These are phyloP conservation scores for Diplazon laetatorius DNA, from an alignment of 2,888 invertebrate species.

Conservation along the genomic window DNA sequence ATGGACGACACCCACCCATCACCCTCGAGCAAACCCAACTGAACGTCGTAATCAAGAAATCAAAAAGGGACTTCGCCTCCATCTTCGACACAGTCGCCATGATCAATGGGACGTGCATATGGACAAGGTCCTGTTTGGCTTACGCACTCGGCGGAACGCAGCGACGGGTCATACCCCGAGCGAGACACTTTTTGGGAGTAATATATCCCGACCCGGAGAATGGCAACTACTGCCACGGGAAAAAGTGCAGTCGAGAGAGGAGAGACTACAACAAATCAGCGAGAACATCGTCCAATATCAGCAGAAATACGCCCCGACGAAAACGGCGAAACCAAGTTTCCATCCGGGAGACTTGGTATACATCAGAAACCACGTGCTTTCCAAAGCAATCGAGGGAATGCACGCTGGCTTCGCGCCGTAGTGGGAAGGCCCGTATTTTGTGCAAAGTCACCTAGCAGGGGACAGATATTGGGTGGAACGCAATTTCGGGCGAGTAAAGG, in stretches of 20 bases:
- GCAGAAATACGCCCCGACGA: too few species aligned
- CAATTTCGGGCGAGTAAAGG: too few species aligned
- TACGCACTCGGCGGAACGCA: too few species aligned
- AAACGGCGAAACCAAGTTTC: too few species aligned
- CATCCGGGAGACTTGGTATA: background rate
- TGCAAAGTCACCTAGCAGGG: background rate
- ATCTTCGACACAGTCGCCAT: background rate
- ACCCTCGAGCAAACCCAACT: background rate
- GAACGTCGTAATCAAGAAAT: conserved; percentile 1
- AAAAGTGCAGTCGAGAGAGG: too few species aligned
- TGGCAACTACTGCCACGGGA: too few species aligned
- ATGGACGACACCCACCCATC: background rate
- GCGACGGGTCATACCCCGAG: too few species aligned
- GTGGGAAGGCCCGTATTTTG: background rate
- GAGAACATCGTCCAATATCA: too few species aligned
- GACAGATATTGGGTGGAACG: background rate
- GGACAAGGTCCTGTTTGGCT: too few species aligned
- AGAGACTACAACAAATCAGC: too few species aligned
- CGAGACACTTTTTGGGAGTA: too few species aligned
- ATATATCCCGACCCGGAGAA: too few species aligned
- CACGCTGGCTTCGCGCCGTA: background rate
- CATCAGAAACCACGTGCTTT: background rate
- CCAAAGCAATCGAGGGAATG: background rate
- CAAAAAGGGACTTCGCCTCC: background rate
- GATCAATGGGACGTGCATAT: background rate